These are phyloP conservation scores for Sipha maydis DNA, from an alignment of 2,888 invertebrate genomes.

Conservation along the genomic window DNA sequence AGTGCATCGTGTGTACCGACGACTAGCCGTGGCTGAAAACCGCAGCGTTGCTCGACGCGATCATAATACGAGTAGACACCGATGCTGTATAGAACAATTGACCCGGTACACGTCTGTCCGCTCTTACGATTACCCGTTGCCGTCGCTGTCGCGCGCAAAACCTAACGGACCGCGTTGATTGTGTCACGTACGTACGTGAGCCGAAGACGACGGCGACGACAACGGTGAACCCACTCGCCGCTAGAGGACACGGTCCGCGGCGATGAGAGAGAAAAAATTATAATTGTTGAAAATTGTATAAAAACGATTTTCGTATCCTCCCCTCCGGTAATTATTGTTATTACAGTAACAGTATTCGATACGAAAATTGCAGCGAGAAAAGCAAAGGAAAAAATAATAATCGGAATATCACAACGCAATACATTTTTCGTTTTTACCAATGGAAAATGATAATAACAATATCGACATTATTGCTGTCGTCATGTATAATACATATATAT, in stretches of 20 bases:
- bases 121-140: neutral
- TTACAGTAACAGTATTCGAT: neutral
- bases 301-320: neutral
- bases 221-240: neutral
- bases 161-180: constrained; percentile 27
- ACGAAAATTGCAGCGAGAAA: neutral
- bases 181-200: constrained; percentile 13
- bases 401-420: neutral
- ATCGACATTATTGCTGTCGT: neutral
- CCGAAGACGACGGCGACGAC: neutral
- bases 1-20: neutral
- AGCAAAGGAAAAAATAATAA: neutral
- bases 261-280: neutral
- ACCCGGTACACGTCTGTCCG: neutral
- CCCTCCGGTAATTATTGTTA: neutral
- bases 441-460: neutral
- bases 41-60: neutral
- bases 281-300: neutral
- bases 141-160: neutral
- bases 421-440: neutral
- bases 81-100: neutral
- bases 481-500: neutral
- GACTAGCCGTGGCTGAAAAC: neutral
- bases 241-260: neutral
- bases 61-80: neutral